A percentile compares a stretch with the other conserved stretches of the same genome.
Evolutionary conservation across 2,113 vertebrate species (phyloP).

Genomic region (Aplodontia rufa): DNA sequence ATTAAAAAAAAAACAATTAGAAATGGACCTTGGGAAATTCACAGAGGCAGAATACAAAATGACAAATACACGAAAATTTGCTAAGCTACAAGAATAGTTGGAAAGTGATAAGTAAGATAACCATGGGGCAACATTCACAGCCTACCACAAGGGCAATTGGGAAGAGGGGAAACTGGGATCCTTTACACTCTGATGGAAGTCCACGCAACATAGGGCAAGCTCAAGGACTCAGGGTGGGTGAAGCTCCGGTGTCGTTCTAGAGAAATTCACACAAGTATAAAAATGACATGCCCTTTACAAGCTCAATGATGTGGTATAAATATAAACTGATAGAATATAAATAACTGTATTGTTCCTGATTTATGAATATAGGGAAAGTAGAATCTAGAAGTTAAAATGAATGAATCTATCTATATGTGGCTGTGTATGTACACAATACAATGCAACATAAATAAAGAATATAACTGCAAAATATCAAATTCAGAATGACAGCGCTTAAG

Average conservation of each 20-base stretch:
- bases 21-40: neutral
- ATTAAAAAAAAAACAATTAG: neutral
- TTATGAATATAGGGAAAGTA: neutral
- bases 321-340: neutral
- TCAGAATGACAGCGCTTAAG: neutral
- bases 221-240: neutral
- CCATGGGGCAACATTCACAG: neutral
- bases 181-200: neutral
- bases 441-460: neutral
- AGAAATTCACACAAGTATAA: neutral
- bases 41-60: neutral
- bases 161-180: neutral
- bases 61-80: neutral
- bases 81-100: neutral
- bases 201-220: neutral
- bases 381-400: neutral
- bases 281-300: neutral
- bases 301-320: too few relatives aligned
- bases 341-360: neutral
- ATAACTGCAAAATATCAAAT: neutral
- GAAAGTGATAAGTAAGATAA: neutral
- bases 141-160: neutral
- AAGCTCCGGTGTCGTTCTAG: neutral
- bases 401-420: neutral
- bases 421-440: neutral